phyloP scores from a whole-genome alignment of 2,888 invertebrate species.

The Leucoptera coffeella region DNA sequence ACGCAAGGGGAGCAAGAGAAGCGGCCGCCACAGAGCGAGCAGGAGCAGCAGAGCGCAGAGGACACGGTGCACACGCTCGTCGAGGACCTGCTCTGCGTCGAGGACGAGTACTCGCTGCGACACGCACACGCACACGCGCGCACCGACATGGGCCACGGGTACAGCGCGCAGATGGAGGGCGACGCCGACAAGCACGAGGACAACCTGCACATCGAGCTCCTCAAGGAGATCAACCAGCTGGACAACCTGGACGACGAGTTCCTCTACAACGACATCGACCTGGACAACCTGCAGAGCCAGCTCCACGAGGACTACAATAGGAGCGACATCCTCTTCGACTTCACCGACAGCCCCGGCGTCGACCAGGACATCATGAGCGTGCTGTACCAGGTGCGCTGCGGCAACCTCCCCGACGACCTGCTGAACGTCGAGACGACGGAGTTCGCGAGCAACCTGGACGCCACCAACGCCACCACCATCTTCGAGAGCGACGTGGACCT shows the following conservation, averaged over 20 bases:
- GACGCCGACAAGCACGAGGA: conserved; percentile 19
- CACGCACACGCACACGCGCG: background rate
- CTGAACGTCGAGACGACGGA: conserved; percentile 17
- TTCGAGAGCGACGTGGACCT: conserved; percentile 43
- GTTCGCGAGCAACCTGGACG: conserved; percentile 16
- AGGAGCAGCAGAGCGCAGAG: too few relatives aligned
- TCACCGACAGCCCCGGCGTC: conserved; percentile 29
- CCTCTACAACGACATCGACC: conserved; percentile 32
- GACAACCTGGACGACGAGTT: conserved; percentile 35
- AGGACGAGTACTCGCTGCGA: conserved; percentile 26
- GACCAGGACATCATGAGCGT: conserved; percentile 37
- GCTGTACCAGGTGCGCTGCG: conserved; percentile 21
- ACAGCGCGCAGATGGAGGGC: conserved; percentile 9
- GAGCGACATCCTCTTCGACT: conserved; percentile 26
- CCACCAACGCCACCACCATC: conserved; percentile 35
- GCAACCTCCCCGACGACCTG: conserved; percentile 24
- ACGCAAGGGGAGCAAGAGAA: too few relatives aligned
- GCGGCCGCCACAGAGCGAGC: too few relatives aligned
- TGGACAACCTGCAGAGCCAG: conserved; percentile 30
- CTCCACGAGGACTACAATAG: conserved; percentile 21
- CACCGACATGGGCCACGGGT: conserved; percentile 11
- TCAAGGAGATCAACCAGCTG: conserved; percentile 38
- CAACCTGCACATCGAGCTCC: conserved; percentile 30
- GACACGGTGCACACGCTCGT: conserved; percentile 40
- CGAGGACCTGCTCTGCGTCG: conserved; percentile 36